Percentiles rank a stretch among this genome's conserved stretches.
Evolutionary conservation across 2,888 invertebrate species (phyloP).

Genomic region (Labia minor): DNA sequence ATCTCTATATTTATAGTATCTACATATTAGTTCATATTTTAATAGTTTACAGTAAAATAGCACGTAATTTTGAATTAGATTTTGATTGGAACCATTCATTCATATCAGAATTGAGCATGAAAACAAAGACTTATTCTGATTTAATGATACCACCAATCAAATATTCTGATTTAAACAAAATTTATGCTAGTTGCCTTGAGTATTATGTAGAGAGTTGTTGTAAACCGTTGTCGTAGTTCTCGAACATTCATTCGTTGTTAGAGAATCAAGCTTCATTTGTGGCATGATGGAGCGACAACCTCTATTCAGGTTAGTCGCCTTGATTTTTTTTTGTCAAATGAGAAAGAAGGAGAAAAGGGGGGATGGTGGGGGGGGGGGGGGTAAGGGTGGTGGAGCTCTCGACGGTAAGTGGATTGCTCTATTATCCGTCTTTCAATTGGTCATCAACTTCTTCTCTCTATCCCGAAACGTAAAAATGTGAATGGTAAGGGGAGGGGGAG

Average conservation of each 20-base stretch:
- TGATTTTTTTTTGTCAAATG: not conserved
- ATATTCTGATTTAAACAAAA: not conserved
- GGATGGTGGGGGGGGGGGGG: too few species aligned
- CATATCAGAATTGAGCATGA: not conserved
- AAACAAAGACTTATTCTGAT: not conserved
- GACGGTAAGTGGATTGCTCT: constrained; percentile 13
- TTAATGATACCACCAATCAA: not conserved
- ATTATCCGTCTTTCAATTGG: not conserved
- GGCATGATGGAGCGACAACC: not conserved
- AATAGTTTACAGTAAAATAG: constrained; percentile 4
- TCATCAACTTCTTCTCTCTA: too few species aligned
- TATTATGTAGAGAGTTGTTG: not conserved
- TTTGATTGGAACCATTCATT: not conserved
- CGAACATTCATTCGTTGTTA: constrained; percentile 5
- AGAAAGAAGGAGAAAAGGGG: too few species aligned
- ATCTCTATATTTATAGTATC: not conserved
- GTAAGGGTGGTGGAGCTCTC: not conserved
- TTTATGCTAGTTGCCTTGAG: constrained; percentile 3
- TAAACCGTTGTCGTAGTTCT: constrained; percentile 15
- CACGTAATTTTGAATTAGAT: constrained; percentile 8
- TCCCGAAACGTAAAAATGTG: too few species aligned
- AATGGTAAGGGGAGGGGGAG: too few species aligned
- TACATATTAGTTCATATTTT: not conserved
- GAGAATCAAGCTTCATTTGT: constrained; percentile 13
- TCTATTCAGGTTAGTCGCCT: constrained; percentile 1